phyloP scores from a whole-genome alignment of 2,113 vertebrate genomes.

The Beaufortia kweichowensis region DNA sequence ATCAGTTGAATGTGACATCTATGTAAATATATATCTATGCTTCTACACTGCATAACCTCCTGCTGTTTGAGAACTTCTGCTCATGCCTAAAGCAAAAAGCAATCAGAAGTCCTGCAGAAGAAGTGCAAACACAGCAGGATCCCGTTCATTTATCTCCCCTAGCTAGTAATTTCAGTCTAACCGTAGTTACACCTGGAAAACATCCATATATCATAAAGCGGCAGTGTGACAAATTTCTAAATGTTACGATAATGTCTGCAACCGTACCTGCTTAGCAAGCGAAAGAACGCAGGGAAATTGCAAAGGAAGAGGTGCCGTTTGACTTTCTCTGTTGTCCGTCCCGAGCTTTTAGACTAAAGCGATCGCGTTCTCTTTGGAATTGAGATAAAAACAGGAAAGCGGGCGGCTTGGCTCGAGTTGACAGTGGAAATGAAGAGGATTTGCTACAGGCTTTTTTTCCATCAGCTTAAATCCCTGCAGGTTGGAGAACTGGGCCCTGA shows the following conservation, averaged over 20 bases:
- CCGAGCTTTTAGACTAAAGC: background rate
- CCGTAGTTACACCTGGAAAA: background rate
- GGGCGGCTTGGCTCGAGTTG: slow-evolving; percentile 41
- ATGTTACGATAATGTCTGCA: too few species aligned
- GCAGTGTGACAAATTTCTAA: too few species aligned
- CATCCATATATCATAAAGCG: slow-evolving; percentile 19
- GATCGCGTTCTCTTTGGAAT: slow-evolving; percentile 14
- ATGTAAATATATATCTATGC: too few species aligned
- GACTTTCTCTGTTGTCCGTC: background rate
- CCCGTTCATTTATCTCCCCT: slow-evolving; percentile 15
- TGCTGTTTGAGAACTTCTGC: background rate
- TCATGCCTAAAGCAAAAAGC: slow-evolving; percentile 27
- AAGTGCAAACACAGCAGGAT: slow-evolving; percentile 16
- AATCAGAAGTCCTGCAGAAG: background rate
- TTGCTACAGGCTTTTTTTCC: slow-evolving; percentile 59
- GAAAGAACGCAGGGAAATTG: background rate
- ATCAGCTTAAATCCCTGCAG: slow-evolving; percentile 64
- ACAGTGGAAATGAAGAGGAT: slow-evolving; percentile 31
- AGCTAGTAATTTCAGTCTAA: background rate
- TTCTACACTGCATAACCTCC: too few species aligned
- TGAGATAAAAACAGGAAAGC: slow-evolving; percentile 53
- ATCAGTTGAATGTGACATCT: too few species aligned
- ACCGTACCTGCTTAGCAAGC: too few species aligned
- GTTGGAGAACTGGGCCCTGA: slow-evolving; percentile 50
- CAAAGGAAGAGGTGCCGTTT: background rate